phyloP scores from a whole-genome alignment of 2,113 vertebrate genomes.

The Oreocharis arfaki region DNA sequence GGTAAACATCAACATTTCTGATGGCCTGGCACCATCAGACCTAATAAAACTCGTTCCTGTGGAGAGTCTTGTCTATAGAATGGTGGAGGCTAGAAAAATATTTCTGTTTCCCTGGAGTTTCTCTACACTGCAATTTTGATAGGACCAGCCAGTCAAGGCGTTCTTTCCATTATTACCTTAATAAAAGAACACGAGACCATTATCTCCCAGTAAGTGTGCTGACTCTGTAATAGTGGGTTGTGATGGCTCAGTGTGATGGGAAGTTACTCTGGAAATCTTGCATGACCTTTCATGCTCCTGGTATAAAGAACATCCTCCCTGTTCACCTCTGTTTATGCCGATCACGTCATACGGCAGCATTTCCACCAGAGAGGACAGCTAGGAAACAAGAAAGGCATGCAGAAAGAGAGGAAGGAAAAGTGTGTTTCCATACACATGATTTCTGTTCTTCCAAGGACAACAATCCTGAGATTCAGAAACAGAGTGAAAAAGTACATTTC shows the following conservation, averaged over 20 bases:
- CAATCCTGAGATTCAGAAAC: not conserved
- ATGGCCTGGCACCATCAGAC: not conserved
- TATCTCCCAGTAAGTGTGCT: not conserved
- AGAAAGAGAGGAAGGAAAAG: not conserved
- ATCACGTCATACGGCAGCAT: not conserved
- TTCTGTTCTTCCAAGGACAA: not conserved
- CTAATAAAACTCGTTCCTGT: not conserved
- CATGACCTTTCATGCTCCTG: rapidly evolving
- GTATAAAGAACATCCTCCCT: not conserved
- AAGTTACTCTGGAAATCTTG: not conserved
- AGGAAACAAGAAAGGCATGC: not conserved
- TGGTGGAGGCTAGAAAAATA: not conserved
- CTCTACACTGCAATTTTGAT: not conserved
- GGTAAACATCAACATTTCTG: not conserved
- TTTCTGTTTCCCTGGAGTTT: not conserved
- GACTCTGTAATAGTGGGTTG: not conserved
- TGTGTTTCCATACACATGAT: not conserved
- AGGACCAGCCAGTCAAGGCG: not conserved
- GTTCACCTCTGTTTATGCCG: not conserved
- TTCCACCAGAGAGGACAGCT: not conserved
- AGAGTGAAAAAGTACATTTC: not conserved
- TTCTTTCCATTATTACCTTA: not conserved
- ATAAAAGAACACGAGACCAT: not conserved
- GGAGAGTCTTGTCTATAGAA: not conserved
- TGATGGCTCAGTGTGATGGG: not conserved